A percentile compares a stretch with the other conserved stretches of the same genome.
Conservation (phyloP, 2,888 invertebrate species). For the Mellilla xanthometata region DNA sequence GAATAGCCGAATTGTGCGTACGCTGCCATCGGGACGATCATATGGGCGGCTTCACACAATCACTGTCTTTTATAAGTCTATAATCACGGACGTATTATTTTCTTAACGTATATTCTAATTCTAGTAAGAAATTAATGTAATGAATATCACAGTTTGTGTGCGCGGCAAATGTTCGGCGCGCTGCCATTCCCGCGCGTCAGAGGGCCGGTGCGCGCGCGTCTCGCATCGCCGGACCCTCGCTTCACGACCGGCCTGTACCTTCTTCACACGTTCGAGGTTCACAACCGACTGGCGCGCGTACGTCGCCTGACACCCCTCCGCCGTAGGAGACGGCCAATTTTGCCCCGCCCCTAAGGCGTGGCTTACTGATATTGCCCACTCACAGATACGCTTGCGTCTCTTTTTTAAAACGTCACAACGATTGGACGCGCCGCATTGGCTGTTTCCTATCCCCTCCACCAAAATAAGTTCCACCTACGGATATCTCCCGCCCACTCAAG, state of each 20-base stretch:
- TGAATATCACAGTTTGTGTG: slow-evolving; percentile 76
- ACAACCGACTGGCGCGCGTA: slow-evolving; percentile 78
- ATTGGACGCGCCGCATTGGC: slow-evolving; percentile 55
- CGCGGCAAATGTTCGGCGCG: slow-evolving; percentile 77
- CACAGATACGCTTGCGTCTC: slow-evolving; percentile 52
- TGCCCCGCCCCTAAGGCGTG: slow-evolving; percentile 64
- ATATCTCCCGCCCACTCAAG: slow-evolving; percentile 52
- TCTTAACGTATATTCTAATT: slow-evolving; percentile 55
- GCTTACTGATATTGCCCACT: slow-evolving; percentile 56
- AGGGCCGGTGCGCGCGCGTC: slow-evolving; percentile 68
- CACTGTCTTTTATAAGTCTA: slow-evolving; percentile 79
- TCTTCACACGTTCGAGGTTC: slow-evolving; percentile 67
- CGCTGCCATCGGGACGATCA: slow-evolving; percentile 86
- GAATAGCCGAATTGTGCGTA: slow-evolving; percentile 96
- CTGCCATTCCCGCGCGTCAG: slow-evolving; percentile 74
- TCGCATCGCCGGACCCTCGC: slow-evolving; percentile 64
- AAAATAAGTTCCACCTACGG: slow-evolving; percentile 42
- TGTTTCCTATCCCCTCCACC: slow-evolving; percentile 51
- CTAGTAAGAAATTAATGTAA: slow-evolving; percentile 57
- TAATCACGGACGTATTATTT: slow-evolving; percentile 66
- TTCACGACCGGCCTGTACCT: slow-evolving; percentile 64
- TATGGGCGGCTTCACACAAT: slow-evolving; percentile 80
- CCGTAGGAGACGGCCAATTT: slow-evolving; percentile 72
- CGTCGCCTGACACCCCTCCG: slow-evolving; percentile 75
- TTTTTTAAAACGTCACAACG: slow-evolving; percentile 55